Percentiles rank a stretch among this genome's conserved stretches.
phyloP scores from a whole-genome alignment of 1,140 invertebrate species.

The Orius laevigatus region DNA sequence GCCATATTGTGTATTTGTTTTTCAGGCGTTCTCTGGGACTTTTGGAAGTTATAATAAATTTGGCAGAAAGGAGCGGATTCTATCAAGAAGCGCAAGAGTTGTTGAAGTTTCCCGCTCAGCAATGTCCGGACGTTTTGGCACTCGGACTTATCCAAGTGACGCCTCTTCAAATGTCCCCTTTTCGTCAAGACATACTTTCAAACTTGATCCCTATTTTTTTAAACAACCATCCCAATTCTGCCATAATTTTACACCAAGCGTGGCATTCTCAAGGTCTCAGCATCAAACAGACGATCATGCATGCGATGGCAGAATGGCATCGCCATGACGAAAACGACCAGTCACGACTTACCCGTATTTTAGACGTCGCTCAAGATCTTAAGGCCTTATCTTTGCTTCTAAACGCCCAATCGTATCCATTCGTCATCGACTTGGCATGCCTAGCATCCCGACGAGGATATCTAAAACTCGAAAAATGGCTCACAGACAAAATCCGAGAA shows the following conservation, averaged over 20 bases:
- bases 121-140: slow-evolving; percentile 85
- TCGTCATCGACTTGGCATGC: slow-evolving; percentile 95
- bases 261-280: slow-evolving; percentile 65
- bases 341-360: slow-evolving; percentile 75
- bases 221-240: slow-evolving; percentile 86
- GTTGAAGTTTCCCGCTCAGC: slow-evolving; percentile 79
- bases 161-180: slow-evolving; percentile 49
- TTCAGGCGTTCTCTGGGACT: slow-evolving; percentile 65
- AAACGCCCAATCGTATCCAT: slow-evolving; percentile 82
- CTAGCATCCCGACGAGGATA: slow-evolving; percentile 91
- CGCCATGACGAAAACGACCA: slow-evolving; percentile 82
- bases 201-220: slow-evolving; percentile 81
- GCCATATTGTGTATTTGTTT: slow-evolving; percentile 11
- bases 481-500: slow-evolving; percentile 90
- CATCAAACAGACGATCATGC: slow-evolving; percentile 77
- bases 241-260: slow-evolving; percentile 80
- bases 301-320: slow-evolving; percentile 96
- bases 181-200: slow-evolving; percentile 69
- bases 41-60: slow-evolving; percentile 68
- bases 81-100: slow-evolving; percentile 70
- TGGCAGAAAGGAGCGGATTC: slow-evolving; percentile 66
- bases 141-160: slow-evolving; percentile 68
- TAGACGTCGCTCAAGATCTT: slow-evolving; percentile 94
- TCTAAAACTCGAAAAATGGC: slow-evolving; percentile 95
- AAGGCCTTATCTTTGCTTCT: slow-evolving; percentile 87